Percentiles rank a stretch among this genome's conserved stretches.
Evolutionary conservation across 2,888 invertebrate genomes (phyloP).

Genomic region (Hedya salicella): DNA sequence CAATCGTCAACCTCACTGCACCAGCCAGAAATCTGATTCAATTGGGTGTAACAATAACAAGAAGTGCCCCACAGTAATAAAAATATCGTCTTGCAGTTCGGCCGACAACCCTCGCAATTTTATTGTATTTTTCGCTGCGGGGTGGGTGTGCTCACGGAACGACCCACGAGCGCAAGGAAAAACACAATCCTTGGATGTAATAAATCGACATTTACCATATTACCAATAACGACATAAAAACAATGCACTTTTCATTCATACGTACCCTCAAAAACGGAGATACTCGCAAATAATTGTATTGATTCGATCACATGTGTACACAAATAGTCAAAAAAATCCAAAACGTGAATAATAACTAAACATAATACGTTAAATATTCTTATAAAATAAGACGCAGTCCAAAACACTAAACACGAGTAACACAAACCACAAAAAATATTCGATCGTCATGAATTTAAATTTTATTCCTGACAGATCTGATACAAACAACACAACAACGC

Average conservation of each 20-base stretch:
- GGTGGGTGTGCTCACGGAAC: constrained; percentile 47
- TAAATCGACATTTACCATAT: constrained; percentile 28
- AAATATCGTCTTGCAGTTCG: constrained; percentile 57
- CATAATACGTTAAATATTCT: constrained; percentile 49
- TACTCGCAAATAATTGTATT: constrained; percentile 53
- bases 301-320: constrained; percentile 80
- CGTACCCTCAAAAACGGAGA: constrained; percentile 69
- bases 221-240: constrained; percentile 43
- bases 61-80: constrained; percentile 70
- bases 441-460: constrained; percentile 42
- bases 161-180: constrained; percentile 53
- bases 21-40: constrained; percentile 27
- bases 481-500: constrained; percentile 55
- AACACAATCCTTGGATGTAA: constrained; percentile 49
- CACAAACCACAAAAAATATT: constrained; percentile 31
- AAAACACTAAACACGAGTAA: constrained; percentile 33
- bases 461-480: constrained; percentile 49
- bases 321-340: constrained; percentile 57
- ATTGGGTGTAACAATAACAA: constrained; percentile 51
- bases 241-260: constrained; percentile 67
- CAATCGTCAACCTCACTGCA: constrained; percentile 1
- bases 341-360: constrained; percentile 45
- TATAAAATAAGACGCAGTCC: constrained; percentile 54
- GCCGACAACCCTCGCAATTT: constrained; percentile 69
- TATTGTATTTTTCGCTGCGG: constrained; percentile 56